phyloP scores from a whole-genome alignment of 2,113 vertebrate genomes.

The Carollia perspicillata region DNA sequence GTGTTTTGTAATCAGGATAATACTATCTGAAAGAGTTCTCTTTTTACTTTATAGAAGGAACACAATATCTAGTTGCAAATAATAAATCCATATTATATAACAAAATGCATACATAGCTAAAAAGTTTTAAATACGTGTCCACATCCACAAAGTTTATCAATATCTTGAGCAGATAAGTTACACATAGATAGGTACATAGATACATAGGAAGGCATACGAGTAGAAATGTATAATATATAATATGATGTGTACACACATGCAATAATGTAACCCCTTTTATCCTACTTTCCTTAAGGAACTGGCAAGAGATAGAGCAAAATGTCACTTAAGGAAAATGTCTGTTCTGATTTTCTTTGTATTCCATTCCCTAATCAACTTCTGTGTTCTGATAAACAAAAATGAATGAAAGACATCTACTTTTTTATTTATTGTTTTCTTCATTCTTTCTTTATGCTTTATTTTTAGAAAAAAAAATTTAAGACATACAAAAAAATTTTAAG shows the following conservation, averaged over 20 bases:
- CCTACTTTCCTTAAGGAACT: not conserved
- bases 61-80: not conserved
- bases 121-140: not conserved
- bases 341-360: not conserved
- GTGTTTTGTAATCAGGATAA: not conserved
- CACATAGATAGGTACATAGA: not conserved
- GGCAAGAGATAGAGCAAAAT: not conserved
- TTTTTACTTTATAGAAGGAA: not conserved
- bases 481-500: not conserved
- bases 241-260: not conserved
- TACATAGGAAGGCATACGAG: not conserved
- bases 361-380: not conserved
- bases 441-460: not conserved
- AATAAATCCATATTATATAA: not conserved
- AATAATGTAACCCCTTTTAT: not conserved
- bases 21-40: not conserved
- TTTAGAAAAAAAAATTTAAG: not conserved
- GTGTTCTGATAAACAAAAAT: not conserved
- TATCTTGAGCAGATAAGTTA: not conserved
- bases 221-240: not conserved
- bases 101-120: not conserved
- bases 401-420: not conserved
- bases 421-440: not conserved
- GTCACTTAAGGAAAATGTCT: not conserved
- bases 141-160: not conserved